phyloP scores from a whole-genome alignment of 2,797 vertebrate species.

The Yasuhikotakia modesta region DNA sequence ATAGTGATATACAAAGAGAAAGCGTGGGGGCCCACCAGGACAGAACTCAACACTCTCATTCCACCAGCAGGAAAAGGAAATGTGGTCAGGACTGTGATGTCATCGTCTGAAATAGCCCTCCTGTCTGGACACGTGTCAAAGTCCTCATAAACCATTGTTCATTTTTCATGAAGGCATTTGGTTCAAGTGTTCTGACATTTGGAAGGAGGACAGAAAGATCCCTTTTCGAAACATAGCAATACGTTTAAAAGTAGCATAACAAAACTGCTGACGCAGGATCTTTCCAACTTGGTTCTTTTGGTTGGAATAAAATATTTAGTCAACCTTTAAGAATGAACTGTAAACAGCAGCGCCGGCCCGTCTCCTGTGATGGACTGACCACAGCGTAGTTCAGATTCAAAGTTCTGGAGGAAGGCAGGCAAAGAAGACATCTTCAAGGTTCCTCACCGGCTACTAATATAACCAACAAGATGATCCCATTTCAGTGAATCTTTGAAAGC shows the following conservation, averaged over 20 bases:
- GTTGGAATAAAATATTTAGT: conserved; percentile 14
- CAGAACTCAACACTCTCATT: conserved; percentile 59
- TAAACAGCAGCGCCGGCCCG: conserved; percentile 20
- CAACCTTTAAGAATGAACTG: conserved; percentile 19
- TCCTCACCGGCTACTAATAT: conserved; percentile 17
- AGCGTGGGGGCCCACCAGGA: conserved; percentile 50
- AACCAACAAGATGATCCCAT: neutral
- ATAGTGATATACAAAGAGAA: conserved; percentile 63
- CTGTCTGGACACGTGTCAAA: conserved; percentile 50
- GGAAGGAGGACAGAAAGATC: conserved; percentile 9
- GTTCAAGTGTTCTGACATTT: neutral
- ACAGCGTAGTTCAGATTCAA: too few relatives aligned
- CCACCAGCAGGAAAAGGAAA: conserved; percentile 73
- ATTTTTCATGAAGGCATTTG: conserved; percentile 55
- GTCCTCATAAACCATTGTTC: conserved; percentile 58
- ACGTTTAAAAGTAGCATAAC: conserved; percentile 8
- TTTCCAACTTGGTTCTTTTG: conserved; percentile 38
- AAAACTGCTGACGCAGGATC: neutral
- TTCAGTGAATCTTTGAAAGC: conserved; percentile 81
- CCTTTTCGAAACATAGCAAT: conserved; percentile 32
- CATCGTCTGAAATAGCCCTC: conserved; percentile 73
- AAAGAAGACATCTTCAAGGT: neutral
- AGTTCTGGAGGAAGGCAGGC: conserved; percentile 51
- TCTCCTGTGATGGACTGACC: conserved; percentile 37
- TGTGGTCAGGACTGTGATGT: conserved; percentile 66